Percentiles rank a stretch among this genome's conserved stretches.
Evolutionary conservation across 1,140 invertebrate genomes (phyloP).

Genomic region (Drosophila oshimai): DNA sequence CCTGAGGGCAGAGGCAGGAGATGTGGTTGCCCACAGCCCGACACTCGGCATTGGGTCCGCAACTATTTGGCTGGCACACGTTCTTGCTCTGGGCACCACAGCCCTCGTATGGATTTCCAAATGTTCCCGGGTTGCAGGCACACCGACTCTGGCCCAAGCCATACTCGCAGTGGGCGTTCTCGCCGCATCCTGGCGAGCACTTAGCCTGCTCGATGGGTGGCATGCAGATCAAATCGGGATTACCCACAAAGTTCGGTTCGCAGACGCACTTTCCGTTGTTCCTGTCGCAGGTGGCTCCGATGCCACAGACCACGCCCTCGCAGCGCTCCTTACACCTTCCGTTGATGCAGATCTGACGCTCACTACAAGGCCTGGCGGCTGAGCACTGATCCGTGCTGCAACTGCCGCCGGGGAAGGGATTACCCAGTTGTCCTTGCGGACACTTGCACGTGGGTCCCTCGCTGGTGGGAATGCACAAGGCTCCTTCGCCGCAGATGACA

Average conservation of each 20-base stretch:
- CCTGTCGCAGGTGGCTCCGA: slow-evolving; percentile 91
- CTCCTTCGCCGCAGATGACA: slow-evolving; percentile 91
- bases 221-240: slow-evolving; percentile 94
- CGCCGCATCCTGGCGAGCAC: slow-evolving; percentile 91
- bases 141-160: slow-evolving; percentile 88
- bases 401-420: slow-evolving; percentile 94
- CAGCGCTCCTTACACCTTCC: slow-evolving; percentile 93
- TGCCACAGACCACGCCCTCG: slow-evolving; percentile 91
- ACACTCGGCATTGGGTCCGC: slow-evolving; percentile 91
- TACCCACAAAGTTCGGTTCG: slow-evolving; percentile 93
- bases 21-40: slow-evolving; percentile 88
- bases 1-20: slow-evolving; percentile 91
- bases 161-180: slow-evolving; percentile 94
- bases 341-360: slow-evolving; percentile 91
- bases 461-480: slow-evolving; percentile 93
- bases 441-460: slow-evolving; percentile 94
- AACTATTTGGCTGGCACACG: slow-evolving; percentile 89
- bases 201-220: slow-evolving; percentile 91
- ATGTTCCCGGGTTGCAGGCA: slow-evolving; percentile 91
- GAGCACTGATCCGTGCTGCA: slow-evolving; percentile 92
- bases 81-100: slow-evolving; percentile 88
- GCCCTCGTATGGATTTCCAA: slow-evolving; percentile 93
- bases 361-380: slow-evolving; percentile 88
- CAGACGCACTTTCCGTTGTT: slow-evolving; percentile 92
- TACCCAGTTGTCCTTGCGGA: slow-evolving; percentile 91